Conservation (phyloP, 2,113 vertebrate genomes). For the Macquaria ambigua region DNA sequence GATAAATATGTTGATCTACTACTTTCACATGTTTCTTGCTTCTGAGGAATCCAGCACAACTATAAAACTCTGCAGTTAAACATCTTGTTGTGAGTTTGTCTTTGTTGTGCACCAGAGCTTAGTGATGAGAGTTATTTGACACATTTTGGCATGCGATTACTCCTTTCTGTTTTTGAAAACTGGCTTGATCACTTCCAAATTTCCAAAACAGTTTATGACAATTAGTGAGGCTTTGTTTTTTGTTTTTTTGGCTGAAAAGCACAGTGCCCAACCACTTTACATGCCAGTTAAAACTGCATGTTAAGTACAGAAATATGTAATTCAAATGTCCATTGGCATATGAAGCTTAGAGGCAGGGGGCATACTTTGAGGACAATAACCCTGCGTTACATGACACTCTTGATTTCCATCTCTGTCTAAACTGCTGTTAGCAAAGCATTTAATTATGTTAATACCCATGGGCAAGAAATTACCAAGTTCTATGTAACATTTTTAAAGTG, state of each 20-base stretch:
- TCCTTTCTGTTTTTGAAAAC: not conserved
- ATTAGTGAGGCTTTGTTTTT: not conserved
- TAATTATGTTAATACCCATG: too few relatives aligned
- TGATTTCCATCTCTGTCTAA: not conserved
- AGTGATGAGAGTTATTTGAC: not conserved
- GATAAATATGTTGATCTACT: constrained; percentile 38
- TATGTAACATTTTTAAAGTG: not conserved
- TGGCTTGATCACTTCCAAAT: constrained; percentile 29
- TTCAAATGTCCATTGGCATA: not conserved
- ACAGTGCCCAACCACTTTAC: not conserved
- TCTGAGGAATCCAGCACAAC: not conserved
- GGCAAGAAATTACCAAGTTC: not conserved
- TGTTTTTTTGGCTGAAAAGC: not conserved
- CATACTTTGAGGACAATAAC: not conserved
- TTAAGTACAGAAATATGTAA: not conserved
- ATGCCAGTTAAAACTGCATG: not conserved
- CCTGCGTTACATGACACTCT: not conserved
- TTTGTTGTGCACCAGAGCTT: not conserved
- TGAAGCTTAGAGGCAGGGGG: too few relatives aligned
- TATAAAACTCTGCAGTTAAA: constrained; percentile 17
- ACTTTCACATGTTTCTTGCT: constrained; percentile 40
- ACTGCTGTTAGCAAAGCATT: not conserved
- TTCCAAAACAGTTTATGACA: constrained; percentile 18
- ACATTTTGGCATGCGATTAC: not conserved
- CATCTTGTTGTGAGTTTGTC: constrained; percentile 8